Evolutionary conservation across 2,113 vertebrate species (phyloP).

Genomic region (Nansenia antarctica): DNA sequence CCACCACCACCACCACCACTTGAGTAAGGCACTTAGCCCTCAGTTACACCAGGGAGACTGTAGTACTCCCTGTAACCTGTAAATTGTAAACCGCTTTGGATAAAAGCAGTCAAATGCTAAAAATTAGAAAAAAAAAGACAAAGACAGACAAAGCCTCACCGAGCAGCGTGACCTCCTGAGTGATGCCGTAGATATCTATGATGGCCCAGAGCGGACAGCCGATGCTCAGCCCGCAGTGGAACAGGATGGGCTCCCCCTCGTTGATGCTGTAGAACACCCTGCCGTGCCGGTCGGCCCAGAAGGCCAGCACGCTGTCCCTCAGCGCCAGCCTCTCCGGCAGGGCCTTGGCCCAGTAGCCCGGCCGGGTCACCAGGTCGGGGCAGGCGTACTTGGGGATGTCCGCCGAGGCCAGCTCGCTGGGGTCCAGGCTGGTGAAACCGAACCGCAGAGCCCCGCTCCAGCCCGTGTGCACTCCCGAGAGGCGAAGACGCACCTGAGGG

Average conservation of each 20-base stretch:
- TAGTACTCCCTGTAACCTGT: too few species aligned
- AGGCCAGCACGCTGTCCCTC: constrained; percentile 92
- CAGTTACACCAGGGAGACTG: too few species aligned
- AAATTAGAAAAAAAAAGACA: background rate
- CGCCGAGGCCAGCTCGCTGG: constrained; percentile 83
- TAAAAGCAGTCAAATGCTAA: too few species aligned
- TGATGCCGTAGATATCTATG: constrained; percentile 98
- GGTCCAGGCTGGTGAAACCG: constrained; percentile 94
- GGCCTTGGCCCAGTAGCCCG: constrained; percentile 97
- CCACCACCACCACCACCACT: too few species aligned
- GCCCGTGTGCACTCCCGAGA: constrained; percentile 89
- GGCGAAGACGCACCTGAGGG: constrained; percentile 83
- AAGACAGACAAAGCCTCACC: constrained; percentile 72
- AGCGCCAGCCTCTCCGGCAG: constrained; percentile 92
- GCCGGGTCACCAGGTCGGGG: constrained; percentile 93
- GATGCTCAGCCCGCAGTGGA: constrained; percentile 97
- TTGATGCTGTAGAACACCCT: constrained; percentile 97
- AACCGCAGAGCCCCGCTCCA: constrained; percentile 98
- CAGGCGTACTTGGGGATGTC: constrained; percentile 99
- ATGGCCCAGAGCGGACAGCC: constrained; percentile 95
- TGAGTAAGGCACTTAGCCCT: too few species aligned
- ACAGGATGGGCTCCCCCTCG: constrained; percentile 91
- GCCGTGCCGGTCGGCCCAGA: constrained; percentile 96
- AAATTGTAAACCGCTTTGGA: too few species aligned
- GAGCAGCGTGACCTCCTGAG: constrained; percentile 93